Percentiles rank a stretch among this genome's conserved stretches.
These are phyloP conservation scores for Trichonephila clavipes DNA, from an alignment of 1,140 invertebrate species.

Conservation along the genomic window DNA sequence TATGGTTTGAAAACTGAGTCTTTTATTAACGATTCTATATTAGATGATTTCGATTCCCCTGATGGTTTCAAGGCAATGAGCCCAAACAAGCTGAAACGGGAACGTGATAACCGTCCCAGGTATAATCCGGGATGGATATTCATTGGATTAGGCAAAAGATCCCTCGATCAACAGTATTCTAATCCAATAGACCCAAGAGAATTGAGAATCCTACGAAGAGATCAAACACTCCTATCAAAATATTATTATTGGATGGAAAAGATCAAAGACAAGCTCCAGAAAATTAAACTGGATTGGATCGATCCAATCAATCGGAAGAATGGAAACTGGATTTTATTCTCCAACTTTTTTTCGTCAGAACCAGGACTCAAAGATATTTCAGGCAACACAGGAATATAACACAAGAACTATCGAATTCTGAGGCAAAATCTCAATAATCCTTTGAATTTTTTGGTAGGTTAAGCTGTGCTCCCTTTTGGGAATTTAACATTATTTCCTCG, in stretches of 20 bases:
- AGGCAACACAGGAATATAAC: neutral
- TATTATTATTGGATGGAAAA: neutral
- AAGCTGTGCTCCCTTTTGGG: neutral
- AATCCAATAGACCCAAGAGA: neutral
- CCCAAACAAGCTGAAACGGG: neutral
- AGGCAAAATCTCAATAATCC: neutral
- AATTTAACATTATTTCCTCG: neutral
- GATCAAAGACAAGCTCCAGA: neutral
- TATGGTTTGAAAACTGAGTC: neutral
- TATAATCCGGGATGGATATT: conserved; percentile 70
- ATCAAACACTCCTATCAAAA: neutral
- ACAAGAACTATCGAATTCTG: neutral
- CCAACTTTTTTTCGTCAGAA: neutral
- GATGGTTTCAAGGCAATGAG: neutral
- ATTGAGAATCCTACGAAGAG: neutral
- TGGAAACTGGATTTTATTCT: neutral
- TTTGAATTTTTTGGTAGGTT: neutral
- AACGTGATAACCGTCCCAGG: conserved; percentile 37
- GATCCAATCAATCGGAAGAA: neutral
- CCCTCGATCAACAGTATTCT: neutral
- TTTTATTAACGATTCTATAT: neutral
- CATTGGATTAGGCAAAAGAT: conserved; percentile 63
- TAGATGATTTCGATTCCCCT: neutral
- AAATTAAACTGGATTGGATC: neutral
- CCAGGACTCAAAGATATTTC: neutral